Percentiles rank a stretch among this genome's conserved stretches.
Conservation (phyloP, 2,113 vertebrate species). For the Gallinago media region DNA sequence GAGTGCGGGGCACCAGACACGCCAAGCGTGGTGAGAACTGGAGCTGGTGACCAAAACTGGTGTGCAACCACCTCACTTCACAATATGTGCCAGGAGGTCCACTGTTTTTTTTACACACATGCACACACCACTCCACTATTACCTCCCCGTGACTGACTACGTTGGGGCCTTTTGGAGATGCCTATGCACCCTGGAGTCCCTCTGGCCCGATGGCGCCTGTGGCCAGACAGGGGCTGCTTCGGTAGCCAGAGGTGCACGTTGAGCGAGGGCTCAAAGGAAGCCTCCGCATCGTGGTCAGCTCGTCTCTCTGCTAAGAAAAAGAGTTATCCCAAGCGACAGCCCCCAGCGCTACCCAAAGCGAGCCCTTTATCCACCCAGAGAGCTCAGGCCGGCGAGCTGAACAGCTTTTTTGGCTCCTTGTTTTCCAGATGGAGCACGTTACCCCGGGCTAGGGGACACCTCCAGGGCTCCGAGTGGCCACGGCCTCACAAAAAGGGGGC, state of each 20-base stretch:
- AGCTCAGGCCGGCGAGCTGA: rapidly evolving
- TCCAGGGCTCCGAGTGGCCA: rapidly evolving
- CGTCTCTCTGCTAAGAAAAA: neutral
- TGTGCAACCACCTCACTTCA: neutral
- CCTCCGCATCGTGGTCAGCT: rapidly evolving
- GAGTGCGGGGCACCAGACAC: neutral
- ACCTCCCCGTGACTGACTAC: neutral
- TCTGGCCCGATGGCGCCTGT: neutral
- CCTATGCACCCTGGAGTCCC: neutral
- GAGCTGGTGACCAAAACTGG: neutral
- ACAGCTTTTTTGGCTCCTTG: rapidly evolving
- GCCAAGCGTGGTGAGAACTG: rapidly evolving
- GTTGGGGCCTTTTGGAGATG: neutral
- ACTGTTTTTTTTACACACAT: neutral
- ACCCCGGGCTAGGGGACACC: neutral
- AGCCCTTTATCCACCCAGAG: rapidly evolving
- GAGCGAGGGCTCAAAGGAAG: neutral
- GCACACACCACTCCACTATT: neutral
- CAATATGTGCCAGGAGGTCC: neutral
- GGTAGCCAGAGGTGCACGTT: neutral
- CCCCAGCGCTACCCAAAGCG: neutral
- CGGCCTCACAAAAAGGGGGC: neutral
- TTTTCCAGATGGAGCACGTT: rapidly evolving
- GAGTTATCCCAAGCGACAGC: neutral
- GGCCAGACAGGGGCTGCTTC: neutral